Base-by-base conservation (phyloP, 35 echinoderm and acorn worm species). In the Ophiothrix spiculata region DNA sequence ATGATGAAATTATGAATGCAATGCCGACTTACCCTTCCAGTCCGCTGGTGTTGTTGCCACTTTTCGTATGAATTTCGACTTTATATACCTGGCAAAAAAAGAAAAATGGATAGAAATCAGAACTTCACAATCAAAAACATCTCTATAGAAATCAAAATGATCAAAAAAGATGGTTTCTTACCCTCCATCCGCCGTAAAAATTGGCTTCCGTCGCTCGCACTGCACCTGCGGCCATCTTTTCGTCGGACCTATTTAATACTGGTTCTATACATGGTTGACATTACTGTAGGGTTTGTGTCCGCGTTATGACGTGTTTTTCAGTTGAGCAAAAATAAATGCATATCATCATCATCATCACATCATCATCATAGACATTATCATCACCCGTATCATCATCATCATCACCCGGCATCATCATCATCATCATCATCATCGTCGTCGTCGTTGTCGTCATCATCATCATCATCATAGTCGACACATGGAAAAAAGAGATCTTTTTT, bases 1-100 rank as follows among this genome's bases (percentile, higher is more conserved):
- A 8, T 38, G 0, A 38, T 11, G 0, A 4, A 3, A 79, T 28
- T 25, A 1, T 28, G 46, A 31, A 37, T 80, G 0, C 19, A 15
- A 40, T 40, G 38, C 0, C 3, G 0, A 80, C 89, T 80, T 80
- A 90, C 89, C 89, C 81, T 90, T 90, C 89, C 16, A 90, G 19
- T 32, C 89, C 89, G 25, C 75, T 78, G 0, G 75, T 82, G 56
- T 84, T 84, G 6, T 60, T 79, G 23, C 75, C 74, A 75, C 85
- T 82, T 54, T 75, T 79, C 38, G 82, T 45, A 38, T 85, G 39
- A 1, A 85, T 76, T 56, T 90, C 89, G 36, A 90, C 82, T 74
- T 75, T 79, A 38, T 60, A 81, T 39, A 90, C 85, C 89, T 90
- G 33, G 69, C 56, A 79, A 39, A 34, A 38, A 83, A 37, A 80